Evolutionary conservation across 1,140 invertebrate genomes (phyloP).

Genomic region (Drosophila bifasciata): DNA sequence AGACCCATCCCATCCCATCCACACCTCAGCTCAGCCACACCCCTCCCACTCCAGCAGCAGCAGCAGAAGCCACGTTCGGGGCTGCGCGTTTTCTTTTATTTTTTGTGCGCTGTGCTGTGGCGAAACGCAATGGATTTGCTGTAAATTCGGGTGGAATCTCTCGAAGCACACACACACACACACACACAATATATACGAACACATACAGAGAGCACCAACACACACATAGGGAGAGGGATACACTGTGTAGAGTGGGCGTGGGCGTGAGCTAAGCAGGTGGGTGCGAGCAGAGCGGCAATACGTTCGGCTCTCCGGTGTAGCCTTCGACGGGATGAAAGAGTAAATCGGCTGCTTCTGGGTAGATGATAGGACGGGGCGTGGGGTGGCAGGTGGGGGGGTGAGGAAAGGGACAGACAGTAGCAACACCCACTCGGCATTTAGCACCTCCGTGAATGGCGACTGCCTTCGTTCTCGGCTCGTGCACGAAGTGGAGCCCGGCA

Average conservation of each 20-base stretch:
- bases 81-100: constrained; percentile 78
- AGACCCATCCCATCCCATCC: not conserved
- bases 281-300: constrained; percentile 58
- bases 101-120: constrained; percentile 71
- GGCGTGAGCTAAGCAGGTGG: constrained; percentile 65
- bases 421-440: constrained; percentile 72
- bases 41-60: constrained; percentile 2
- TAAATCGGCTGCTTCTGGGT: constrained; percentile 72
- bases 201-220: constrained; percentile 3
- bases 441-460: constrained; percentile 76
- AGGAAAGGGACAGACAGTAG: constrained; percentile 22
- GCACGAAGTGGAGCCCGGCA: constrained; percentile 66
- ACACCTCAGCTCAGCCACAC: not conserved
- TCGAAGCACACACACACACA: constrained; percentile 50
- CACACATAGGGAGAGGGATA: constrained; percentile 17
- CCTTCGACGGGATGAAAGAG: constrained; percentile 68
- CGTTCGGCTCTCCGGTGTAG: constrained; percentile 56
- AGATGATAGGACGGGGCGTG: too few relatives aligned
- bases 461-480: constrained; percentile 44
- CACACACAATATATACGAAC: constrained; percentile 2
- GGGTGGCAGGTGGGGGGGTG: constrained; percentile 8
- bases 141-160: constrained; percentile 83
- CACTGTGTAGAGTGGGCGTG: constrained; percentile 72
- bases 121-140: constrained; percentile 78
- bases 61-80: constrained; percentile 46